Evolutionary conservation across 2,113 vertebrate genomes (phyloP), one percentile per base, ranked within the genome.

Genomic region (Ahaetulla prasina): DNA sequence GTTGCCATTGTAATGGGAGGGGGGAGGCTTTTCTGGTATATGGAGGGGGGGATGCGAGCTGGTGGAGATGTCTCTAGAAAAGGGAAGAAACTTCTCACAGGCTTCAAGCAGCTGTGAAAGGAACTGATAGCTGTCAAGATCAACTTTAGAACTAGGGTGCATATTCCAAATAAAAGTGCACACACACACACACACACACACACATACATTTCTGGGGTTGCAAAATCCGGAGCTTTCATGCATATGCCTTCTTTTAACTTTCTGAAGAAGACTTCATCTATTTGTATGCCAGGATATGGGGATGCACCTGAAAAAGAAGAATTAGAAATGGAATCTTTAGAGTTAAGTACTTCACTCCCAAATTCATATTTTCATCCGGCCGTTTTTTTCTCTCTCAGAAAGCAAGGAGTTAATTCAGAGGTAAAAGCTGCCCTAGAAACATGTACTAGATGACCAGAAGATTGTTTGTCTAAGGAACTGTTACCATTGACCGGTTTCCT

Each of bases 261-360:
- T 94, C 98, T 98, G 96, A 98, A 99, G 97, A 99, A 99, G 90
- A 98, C 98, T 92, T 99, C 99, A 0, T 99, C 98, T 91, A 99
- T 98, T 84, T 99, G 98, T 68, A 99, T 96, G 10, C 99, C 99
- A 0, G 99, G 99, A 93, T 99, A 99, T 0, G 99, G 99, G 55
- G 99, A 99, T 0, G 98, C 99, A 27, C 99, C 99, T 99, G 95
- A 22, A 63, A 20, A 80, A 0, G n/a, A 89, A 89, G 90, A 45
- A 93, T 27, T 0, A 5, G 88, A n/a, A 95, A 94, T 25, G 35
- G 27, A 27, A 86, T 49, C 85, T 49, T 49, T 30, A 30, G 85
- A 86, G 11, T 86, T 86, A 86, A 86, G 27, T 50, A 16, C 12
- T 14, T 14, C 2, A 68, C 8, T 30, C 23, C 50, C 89, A 25